phyloP scores from a whole-genome alignment of 2,888 invertebrate genomes.

The Phalera bucephala region DNA sequence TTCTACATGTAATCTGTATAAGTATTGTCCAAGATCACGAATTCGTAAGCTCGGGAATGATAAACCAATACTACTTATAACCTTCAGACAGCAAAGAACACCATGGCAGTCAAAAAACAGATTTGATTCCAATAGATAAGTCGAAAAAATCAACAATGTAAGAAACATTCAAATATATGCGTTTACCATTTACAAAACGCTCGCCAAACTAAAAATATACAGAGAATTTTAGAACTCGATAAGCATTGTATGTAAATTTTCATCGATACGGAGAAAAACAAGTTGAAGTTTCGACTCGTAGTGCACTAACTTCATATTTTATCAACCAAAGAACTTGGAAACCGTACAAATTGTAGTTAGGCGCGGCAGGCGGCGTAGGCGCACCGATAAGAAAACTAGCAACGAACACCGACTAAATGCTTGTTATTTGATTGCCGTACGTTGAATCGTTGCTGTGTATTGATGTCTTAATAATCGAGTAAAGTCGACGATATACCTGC shows the following conservation, averaged over 20 bases:
- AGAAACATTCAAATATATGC: no score
- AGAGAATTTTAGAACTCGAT: slow-evolving; percentile 15
- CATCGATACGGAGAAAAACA: slow-evolving; percentile 21
- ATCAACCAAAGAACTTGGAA: slow-evolving; percentile 22
- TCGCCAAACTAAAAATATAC: slow-evolving; percentile 6
- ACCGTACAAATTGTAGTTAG: slow-evolving; percentile 53
- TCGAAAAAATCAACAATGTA: no score
- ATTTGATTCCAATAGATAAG: no score
- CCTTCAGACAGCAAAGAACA: no score
- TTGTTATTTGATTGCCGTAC: slow-evolving; percentile 20
- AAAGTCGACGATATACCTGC: no score
- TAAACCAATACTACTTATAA: no score
- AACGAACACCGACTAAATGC: slow-evolving; percentile 23
- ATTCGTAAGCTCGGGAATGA: no score
- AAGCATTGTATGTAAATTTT: slow-evolving; percentile 41
- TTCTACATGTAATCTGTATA: no score
- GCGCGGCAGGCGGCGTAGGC: slow-evolving; percentile 24
- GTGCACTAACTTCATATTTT: slow-evolving; percentile 24
- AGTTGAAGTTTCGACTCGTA: not conserved
- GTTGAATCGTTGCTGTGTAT: slow-evolving; percentile 8
- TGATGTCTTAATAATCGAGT: no score
- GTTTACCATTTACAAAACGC: slow-evolving; percentile 1
- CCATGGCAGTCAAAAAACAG: no score
- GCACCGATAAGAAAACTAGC: slow-evolving; percentile 53
- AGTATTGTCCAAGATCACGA: no score